Base-by-base conservation (phyloP, 2,888 invertebrate genomes). In the Chaetoderma sp. region DNA sequence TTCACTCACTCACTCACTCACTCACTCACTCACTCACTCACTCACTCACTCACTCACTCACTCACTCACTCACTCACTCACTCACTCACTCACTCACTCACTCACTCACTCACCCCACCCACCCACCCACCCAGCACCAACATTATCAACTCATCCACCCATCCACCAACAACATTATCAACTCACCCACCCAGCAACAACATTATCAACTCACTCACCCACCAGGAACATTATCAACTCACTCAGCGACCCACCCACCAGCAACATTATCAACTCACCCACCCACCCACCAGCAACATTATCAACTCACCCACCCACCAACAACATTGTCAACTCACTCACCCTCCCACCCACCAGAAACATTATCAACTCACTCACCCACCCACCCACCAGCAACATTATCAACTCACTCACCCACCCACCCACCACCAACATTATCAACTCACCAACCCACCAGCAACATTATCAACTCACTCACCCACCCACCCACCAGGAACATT, bases 11-110 rank as follows among this genome's bases (percentile, higher is more conserved):
- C 57, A 49, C 57, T 45, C 57, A 49, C 57, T 47, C 39, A 49
- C 39, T 47, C 57, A 49, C 39, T 59, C 59, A 25, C 59, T 13
- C 49, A 23, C 27, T 49, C 49, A 52, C 27, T 59, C 59, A 16
- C 59, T 27, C 49, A 23, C 59, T 49, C 27, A 52, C 59, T 49
- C 59, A 52, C 49, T 49, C 47, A 52, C 45, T 55, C 56, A 33
- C 33, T 55, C 33, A 47, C 49, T 21, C 23, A 23, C 32, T 56
- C 36, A 10, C 36, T 6, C 56, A 16, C 33, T 5, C 33, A 16
- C 36, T 16, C 55, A 32, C 33, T 28, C 33, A 23, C 32, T 32
- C 52, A 56, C 52, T 50, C 33, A 32, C 52, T 18, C 52, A 56
- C 32, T 30, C 49, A 56, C 23, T 50, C 36, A 33, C 36, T 18